phyloP scores from a whole-genome alignment of 2,797 vertebrate species.

The Botia kubotai region DNA sequence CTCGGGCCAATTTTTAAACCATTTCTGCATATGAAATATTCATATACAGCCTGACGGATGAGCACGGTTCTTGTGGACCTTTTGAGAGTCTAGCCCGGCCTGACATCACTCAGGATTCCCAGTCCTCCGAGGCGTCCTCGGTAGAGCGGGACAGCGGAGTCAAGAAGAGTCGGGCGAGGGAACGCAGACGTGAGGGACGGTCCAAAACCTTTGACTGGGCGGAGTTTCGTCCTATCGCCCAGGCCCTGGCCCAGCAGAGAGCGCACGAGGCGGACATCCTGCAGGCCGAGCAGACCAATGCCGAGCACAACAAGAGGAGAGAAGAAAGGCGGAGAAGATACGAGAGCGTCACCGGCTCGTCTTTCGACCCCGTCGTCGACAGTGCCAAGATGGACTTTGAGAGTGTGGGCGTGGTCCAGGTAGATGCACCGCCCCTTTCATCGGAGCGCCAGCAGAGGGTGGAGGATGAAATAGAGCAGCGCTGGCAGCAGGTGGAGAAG shows the following conservation, averaged over 20 bases:
- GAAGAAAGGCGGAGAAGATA: conserved; percentile 82
- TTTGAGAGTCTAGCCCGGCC: conserved; percentile 76
- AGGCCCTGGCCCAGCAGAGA: conserved; percentile 82
- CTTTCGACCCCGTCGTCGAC: conserved; percentile 46
- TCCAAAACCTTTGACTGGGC: conserved; percentile 88
- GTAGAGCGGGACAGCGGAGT: conserved; percentile 74
- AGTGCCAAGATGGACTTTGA: conserved; percentile 67
- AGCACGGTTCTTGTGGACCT: conserved; percentile 73
- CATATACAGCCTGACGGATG: conserved; percentile 74
- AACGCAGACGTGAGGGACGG: conserved; percentile 80
- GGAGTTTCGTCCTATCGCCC: conserved; percentile 83
- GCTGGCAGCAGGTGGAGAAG: conserved; percentile 85
- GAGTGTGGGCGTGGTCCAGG: conserved; percentile 41
- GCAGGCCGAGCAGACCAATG: conserved; percentile 70
- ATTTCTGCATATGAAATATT: neutral
- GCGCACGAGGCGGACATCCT: conserved; percentile 75
- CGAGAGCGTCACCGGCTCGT: conserved; percentile 69
- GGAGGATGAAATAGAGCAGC: conserved; percentile 84
- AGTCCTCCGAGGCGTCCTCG: conserved; percentile 76
- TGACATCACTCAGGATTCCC: conserved; percentile 80
- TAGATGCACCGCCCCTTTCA: conserved; percentile 37
- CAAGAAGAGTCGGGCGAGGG: conserved; percentile 77
- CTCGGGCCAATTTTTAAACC: neutral
- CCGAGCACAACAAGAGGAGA: conserved; percentile 73
- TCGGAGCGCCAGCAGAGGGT: conserved; percentile 76